phyloP scores from a whole-genome alignment of 2,888 invertebrate genomes.

The Calameuta pallipes region DNA sequence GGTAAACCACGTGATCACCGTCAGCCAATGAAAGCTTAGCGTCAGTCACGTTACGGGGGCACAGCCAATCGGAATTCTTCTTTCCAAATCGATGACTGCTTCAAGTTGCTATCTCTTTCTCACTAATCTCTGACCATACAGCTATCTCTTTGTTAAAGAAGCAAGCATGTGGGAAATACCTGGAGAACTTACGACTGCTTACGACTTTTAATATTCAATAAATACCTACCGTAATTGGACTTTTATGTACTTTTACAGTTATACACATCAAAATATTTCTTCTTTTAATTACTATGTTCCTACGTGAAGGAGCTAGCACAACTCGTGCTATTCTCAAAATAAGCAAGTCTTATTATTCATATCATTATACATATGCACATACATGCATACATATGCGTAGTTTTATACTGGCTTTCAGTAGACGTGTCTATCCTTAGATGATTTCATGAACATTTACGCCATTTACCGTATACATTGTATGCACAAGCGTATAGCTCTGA shows the following conservation, averaged over 20 bases:
- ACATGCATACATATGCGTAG: background rate
- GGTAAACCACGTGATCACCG: conserved; percentile 28
- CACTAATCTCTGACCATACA: background rate
- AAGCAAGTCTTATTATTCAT: background rate
- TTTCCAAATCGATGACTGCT: background rate
- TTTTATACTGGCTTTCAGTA: background rate
- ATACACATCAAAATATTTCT: background rate
- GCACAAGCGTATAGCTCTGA: background rate
- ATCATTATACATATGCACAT: background rate
- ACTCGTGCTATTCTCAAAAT: background rate
- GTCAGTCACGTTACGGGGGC: conserved; percentile 31
- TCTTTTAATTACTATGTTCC: background rate
- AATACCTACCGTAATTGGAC: background rate
- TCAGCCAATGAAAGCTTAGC: conserved; percentile 16
- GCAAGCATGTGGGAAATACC: background rate
- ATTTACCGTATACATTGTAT: background rate
- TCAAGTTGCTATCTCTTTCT: background rate
- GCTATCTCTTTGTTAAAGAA: background rate
- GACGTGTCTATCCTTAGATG: background rate
- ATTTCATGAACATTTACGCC: background rate
- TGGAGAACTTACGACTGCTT: background rate
- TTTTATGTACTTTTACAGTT: background rate
- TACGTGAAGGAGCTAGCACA: background rate
- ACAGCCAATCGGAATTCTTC: conserved; percentile 28
- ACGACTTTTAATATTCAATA: background rate